Base-by-base conservation (phyloP, 2,888 invertebrate species). In the Drosophila lacicola region DNA sequence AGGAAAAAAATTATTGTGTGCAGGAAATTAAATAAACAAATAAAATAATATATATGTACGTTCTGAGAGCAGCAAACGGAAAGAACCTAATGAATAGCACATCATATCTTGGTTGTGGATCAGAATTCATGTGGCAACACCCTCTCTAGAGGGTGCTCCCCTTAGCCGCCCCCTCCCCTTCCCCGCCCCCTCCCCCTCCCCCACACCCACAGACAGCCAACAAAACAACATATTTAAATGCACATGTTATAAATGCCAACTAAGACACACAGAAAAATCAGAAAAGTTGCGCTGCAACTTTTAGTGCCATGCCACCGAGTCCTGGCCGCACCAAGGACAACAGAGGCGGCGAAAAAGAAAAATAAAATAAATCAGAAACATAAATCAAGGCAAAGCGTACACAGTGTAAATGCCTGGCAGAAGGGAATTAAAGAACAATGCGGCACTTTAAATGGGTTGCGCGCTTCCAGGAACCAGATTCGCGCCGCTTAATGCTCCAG, bases 211-310 rank as follows among this genome's bases (percentile, higher is more conserved):
- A n/a, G 2, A 17, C 1, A 17, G 17, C 17, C 17, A 17, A 17
- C 17, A 17, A 17, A 47, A 55, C 34, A 66, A 36, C 41, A 57
- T 14, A 68, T 82, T 67, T 72, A 56, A 47, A 55, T 61, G 60
- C 61, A 77, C 55, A 74, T 64, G 71, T 61, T 57, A 80, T 61
- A 80, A 78, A 74, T 64, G 53, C 49, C 66, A 70, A 80, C 70
- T 74, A 66, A 77, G 64, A 67, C 50, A 74, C 39, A 45, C 14
- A 45, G 45, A 55, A 61, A 69, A 69, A 65, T 54, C 53, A 82
- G 70, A 33, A 69, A 65, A 68, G 67, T 82, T 70, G 55, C 34
- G 42, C 42, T 55, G 42, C 50, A 72, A 65, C 62, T 63, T 76
- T 65, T 37, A 58, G 63, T 60, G 50, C 50, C 36, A 41, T 19